Evolutionary conservation across 1,140 invertebrate species (phyloP), one percentile per base, ranked within the genome.

Genomic region (Pseudomyrmex cubaensis): DNA sequence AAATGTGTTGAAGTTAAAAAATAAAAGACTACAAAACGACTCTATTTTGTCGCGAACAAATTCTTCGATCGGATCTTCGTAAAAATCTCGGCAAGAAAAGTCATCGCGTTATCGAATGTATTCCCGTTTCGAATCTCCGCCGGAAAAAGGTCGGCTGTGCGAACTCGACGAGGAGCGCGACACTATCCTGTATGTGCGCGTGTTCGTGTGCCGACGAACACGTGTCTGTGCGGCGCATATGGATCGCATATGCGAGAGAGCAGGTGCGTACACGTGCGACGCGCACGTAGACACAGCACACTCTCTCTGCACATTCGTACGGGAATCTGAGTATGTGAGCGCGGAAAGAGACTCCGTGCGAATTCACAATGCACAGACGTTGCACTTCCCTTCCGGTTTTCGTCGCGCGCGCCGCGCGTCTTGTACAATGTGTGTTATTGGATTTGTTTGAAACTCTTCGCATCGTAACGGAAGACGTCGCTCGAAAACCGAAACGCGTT

Each of bases 361-460:
- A 82, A 89, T 87, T 87, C 84, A 85, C 87, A 87, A 89, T 85
- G 76, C 77, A 59, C 54, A 75, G 64, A 83, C 50, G 59, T 64
- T 67, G 84, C 62, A 67, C 48, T 77, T 76, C 61, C 44, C 57
- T 54, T 62, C 22, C 62, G 50, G 64, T 48, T 12, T 22, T 13
- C 25, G 25, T 13, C 25, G 59, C 15, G 48, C 35, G 13, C 50
- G 22, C 35, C 35, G 35, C 35, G 52, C 77, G 57, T 63, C 52
- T 80, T 59, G 78, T 74, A 70, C n/a, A 44, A 78, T 59, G 54
- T 46, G 80, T 86, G 84, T 90, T 90, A 90, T 90, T 90, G 88
- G 86, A 90, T 90, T 90, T 90, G 88, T 90, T 90, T 88, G 86
- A 83, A 90, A 90, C 89, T 90, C 85, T 90, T 90, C 86, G 86